phyloP scores from a whole-genome alignment of 1,140 invertebrate species.

The Brachionus manjavacas region DNA sequence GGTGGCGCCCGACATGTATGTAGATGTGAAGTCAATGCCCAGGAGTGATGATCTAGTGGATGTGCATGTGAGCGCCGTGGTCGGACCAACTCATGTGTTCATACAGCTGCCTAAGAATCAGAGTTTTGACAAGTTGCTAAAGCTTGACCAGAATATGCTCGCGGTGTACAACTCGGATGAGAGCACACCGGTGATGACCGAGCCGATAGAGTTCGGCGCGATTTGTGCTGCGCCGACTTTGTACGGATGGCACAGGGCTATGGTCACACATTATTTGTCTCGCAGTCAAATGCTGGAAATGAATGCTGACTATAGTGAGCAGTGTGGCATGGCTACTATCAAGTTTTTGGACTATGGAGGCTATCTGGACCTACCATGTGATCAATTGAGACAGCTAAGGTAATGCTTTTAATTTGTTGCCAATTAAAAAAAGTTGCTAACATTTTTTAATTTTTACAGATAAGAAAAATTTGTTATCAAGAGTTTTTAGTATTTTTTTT shows the following conservation, averaged over 20 bases:
- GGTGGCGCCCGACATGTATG: slow-evolving; percentile 30
- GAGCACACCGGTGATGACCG: slow-evolving; percentile 59
- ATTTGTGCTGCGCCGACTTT: slow-evolving; percentile 76
- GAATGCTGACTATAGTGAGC: slow-evolving; percentile 45
- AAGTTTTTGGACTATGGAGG: slow-evolving; percentile 90
- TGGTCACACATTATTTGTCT: slow-evolving; percentile 63
- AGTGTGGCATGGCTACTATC: slow-evolving; percentile 65
- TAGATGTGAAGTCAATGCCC: background rate
- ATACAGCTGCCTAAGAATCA: slow-evolving; percentile 88
- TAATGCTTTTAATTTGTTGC: slow-evolving; percentile 43
- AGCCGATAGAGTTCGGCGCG: slow-evolving; percentile 66
- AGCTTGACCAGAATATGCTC: slow-evolving; percentile 66
- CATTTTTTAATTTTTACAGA: background rate
- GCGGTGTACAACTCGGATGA: slow-evolving; percentile 57
- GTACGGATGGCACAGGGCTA: slow-evolving; percentile 79
- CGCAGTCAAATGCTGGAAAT: slow-evolving; percentile 47
- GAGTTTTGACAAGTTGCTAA: slow-evolving; percentile 72
- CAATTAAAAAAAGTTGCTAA: no score
- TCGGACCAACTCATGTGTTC: slow-evolving; percentile 79
- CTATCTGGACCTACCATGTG: slow-evolving; percentile 70
- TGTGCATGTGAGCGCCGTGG: slow-evolving; percentile 67
- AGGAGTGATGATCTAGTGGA: slow-evolving; percentile 18
- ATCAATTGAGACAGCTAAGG: slow-evolving; percentile 73
- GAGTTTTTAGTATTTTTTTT: no score
- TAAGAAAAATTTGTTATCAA: background rate